Evolutionary conservation across 1,140 invertebrate species (phyloP).

Genomic region (Microplitis demolitor): DNA sequence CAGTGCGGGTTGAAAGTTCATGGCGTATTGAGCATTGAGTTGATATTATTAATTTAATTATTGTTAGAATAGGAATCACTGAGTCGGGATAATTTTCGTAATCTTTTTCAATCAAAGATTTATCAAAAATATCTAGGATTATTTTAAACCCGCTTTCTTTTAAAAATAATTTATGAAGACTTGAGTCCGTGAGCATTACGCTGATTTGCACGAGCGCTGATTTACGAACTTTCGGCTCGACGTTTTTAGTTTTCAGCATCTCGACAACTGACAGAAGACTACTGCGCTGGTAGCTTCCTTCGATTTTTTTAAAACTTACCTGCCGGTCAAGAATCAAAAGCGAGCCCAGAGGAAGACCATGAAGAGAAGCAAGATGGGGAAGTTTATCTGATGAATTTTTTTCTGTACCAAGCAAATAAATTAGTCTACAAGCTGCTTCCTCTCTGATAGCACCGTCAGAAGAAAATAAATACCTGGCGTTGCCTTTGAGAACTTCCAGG

Average conservation of each 20-base stretch:
- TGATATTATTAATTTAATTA: conserved; percentile 65
- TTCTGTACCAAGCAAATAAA: conserved; percentile 60
- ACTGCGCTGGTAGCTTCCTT: conserved; percentile 50
- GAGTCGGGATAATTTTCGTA: conserved; percentile 70
- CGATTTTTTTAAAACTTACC: conserved; percentile 34
- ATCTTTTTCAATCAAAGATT: conserved; percentile 61
- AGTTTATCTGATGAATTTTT: conserved; percentile 52
- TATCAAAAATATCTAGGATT: conserved; percentile 51
- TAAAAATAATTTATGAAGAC: conserved; percentile 62
- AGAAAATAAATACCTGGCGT: conserved; percentile 60
- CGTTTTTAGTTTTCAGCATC: conserved; percentile 47
- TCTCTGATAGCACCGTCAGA: conserved; percentile 52
- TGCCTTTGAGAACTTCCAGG: conserved; percentile 63
- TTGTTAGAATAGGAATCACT: conserved; percentile 65
- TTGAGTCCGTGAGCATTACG: conserved; percentile 65
- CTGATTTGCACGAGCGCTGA: conserved; percentile 66
- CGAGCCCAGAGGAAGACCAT: conserved; percentile 53
- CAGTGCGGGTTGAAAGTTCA: conserved; percentile 59
- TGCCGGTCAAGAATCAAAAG: conserved; percentile 53
- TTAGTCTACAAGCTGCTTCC: conserved; percentile 61
- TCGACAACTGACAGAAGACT: conserved; percentile 48
- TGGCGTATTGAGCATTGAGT: conserved; percentile 59
- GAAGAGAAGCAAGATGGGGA: conserved; percentile 58
- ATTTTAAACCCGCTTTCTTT: conserved; percentile 57
- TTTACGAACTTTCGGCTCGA: conserved; percentile 64